These are phyloP conservation scores for Melanotaenia duboulayi DNA, from an alignment of 2,113 vertebrate genomes.

Conservation along the genomic window DNA sequence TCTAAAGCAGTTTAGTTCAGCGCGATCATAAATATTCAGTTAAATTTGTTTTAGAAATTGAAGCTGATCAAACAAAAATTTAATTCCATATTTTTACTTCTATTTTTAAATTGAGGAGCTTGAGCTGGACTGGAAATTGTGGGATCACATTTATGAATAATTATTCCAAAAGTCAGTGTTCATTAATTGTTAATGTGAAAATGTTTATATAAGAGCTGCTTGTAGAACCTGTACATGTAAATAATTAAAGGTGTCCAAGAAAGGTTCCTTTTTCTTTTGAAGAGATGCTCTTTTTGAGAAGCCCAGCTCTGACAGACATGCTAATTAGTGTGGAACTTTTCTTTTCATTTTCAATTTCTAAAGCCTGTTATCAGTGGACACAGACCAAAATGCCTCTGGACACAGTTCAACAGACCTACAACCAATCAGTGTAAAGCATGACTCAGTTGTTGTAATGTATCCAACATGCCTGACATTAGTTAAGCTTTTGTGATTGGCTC, in stretches of 20 bases:
- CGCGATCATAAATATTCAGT: neutral
- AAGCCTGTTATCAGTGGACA: neutral
- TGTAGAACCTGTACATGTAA: neutral
- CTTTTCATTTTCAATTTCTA: neutral
- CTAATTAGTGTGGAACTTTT: neutral
- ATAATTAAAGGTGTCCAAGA: neutral
- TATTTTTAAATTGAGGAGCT: neutral
- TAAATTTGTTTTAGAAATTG: neutral
- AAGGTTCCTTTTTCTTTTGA: neutral
- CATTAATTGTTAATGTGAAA: neutral
- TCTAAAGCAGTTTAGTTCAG: neutral
- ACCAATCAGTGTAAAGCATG: neutral
- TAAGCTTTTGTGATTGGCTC: neutral
- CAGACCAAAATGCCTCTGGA: neutral
- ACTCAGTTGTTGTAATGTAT: neutral
- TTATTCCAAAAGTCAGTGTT: neutral
- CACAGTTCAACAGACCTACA: neutral
- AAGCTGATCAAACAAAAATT: neutral
- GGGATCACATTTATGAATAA: neutral
- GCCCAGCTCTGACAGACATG: neutral
- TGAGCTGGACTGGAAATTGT: neutral
- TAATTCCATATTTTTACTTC: neutral
- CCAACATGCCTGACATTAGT: neutral
- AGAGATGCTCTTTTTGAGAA: constrained; percentile 5
- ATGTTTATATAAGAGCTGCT: constrained; percentile 2